These are phyloP conservation scores for Trematomus loennbergii DNA, from an alignment of 2,113 vertebrate species.

Conservation along the genomic window DNA sequence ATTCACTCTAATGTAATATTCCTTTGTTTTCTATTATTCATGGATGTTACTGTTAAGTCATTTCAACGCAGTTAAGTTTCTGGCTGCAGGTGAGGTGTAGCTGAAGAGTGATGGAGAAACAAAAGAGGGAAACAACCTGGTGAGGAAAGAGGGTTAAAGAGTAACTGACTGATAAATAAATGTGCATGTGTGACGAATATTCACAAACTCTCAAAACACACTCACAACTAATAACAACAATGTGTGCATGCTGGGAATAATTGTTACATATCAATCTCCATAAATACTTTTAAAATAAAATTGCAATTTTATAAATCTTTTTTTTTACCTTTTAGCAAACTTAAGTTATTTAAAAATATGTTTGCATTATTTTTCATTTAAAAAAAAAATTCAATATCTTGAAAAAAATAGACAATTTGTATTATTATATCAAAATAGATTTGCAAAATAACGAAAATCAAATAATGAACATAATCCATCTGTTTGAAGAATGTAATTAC, in stretches of 20 bases:
- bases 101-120: not conserved
- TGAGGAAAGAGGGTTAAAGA: not conserved
- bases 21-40: not conserved
- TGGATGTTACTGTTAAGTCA: too few relatives aligned
- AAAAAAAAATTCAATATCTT: not conserved
- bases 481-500: not conserved
- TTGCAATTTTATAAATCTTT: not conserved
- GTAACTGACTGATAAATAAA: not conserved
- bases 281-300: not conserved
- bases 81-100: not conserved
- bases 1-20: constrained; percentile 6
- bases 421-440: not conserved
- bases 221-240: not conserved
- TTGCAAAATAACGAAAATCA: not conserved
- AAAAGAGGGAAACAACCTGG: not conserved
- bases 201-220: not conserved
- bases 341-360: not conserved
- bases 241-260: not conserved
- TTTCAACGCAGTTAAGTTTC: too few relatives aligned
- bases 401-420: not conserved
- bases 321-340: too few relatives aligned
- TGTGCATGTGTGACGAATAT: not conserved
- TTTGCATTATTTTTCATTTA: not conserved
- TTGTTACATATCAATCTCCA: not conserved
- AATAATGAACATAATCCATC: not conserved